Evolutionary conservation across 30 jellyfish, hydroid and myxozoan species (phyloP).

Genomic region (Chironex yamaguchii): DNA sequence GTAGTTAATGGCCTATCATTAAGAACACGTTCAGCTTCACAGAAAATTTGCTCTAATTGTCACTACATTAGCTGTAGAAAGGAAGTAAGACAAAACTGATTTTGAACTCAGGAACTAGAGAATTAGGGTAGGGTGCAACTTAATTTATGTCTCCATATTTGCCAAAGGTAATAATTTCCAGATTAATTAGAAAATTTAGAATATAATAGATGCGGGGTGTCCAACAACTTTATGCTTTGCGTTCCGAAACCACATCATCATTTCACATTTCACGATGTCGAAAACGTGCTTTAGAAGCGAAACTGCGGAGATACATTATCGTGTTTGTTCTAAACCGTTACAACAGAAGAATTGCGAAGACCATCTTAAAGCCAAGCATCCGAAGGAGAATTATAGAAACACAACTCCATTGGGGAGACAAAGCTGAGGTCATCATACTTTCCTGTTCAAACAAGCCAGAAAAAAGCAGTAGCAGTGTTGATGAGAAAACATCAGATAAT

Average conservation of each 20-base stretch:
- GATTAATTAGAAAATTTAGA: slow-evolving; percentile 6
- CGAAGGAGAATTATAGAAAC: neutral
- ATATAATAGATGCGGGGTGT: slow-evolving; percentile 12
- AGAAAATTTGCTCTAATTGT: neutral
- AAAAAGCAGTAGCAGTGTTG: too few relatives aligned
- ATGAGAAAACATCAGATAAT: neutral
- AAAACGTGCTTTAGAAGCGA: slow-evolving; percentile 39
- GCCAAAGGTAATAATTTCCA: slow-evolving; percentile 18
- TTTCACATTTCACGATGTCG: slow-evolving; percentile 33
- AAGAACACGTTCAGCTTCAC: neutral
- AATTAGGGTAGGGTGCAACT: slow-evolving; percentile 14
- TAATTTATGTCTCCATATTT: slow-evolving; percentile 27
- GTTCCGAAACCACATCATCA: neutral
- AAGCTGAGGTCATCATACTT: slow-evolving; percentile 26
- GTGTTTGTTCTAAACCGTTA: slow-evolving; percentile 28
- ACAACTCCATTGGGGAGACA: slow-evolving; percentile 28
- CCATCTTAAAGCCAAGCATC: slow-evolving; percentile 40
- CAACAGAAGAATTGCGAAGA: slow-evolving; percentile 26
- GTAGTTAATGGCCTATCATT: too few relatives aligned
- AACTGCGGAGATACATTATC: too few relatives aligned
- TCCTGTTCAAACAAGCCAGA: slow-evolving; percentile 30
- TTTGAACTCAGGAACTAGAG: slow-evolving; percentile 2
- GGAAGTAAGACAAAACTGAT: slow-evolving; percentile 12
- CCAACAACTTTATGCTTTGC: slow-evolving; percentile 8
- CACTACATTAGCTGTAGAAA: slow-evolving; percentile 6